These are phyloP conservation scores for Siniperca chuatsi DNA, from an alignment of 2,113 vertebrate genomes.

Conservation along the genomic window DNA sequence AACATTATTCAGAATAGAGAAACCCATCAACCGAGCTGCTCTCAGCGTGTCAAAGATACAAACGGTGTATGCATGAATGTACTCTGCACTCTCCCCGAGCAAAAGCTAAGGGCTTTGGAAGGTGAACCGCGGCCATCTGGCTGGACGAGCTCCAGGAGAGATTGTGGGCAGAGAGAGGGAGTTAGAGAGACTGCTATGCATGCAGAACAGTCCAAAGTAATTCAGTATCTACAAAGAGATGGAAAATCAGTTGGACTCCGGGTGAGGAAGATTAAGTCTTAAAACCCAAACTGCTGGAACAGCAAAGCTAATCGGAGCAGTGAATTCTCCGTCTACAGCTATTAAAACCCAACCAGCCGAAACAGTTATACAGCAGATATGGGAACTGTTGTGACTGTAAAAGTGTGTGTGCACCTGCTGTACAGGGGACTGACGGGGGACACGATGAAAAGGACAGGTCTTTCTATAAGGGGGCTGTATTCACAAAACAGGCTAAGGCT, in stretches of 20 bases:
- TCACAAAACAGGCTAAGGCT: neutral
- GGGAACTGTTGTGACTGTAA: neutral
- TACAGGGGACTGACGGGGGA: conserved; percentile 5
- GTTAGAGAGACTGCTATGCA: conserved; percentile 25
- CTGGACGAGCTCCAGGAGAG: conserved; percentile 51
- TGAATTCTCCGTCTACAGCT: conserved; percentile 46
- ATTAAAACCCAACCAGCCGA: conserved; percentile 43
- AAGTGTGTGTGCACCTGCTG: neutral
- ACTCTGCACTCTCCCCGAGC: neutral
- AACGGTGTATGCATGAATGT: conserved; percentile 4
- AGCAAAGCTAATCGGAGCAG: conserved; percentile 64
- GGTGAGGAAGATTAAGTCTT: conserved; percentile 63
- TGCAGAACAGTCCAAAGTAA: conserved; percentile 34
- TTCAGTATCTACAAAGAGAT: conserved; percentile 42
- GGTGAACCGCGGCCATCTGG: conserved; percentile 61
- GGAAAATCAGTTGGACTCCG: conserved; percentile 31
- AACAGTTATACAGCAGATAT: conserved; percentile 30
- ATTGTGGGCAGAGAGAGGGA: conserved; percentile 22
- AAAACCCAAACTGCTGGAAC: conserved; percentile 63
- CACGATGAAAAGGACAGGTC: neutral
- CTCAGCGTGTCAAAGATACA: conserved; percentile 22
- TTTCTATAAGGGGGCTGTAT: neutral
- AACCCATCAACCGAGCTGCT: neutral
- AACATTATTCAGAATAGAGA: neutral
- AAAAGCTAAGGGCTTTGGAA: conserved; percentile 57